phyloP scores from a whole-genome alignment of 2,888 invertebrate species.

The Calephelis perditalis region DNA sequence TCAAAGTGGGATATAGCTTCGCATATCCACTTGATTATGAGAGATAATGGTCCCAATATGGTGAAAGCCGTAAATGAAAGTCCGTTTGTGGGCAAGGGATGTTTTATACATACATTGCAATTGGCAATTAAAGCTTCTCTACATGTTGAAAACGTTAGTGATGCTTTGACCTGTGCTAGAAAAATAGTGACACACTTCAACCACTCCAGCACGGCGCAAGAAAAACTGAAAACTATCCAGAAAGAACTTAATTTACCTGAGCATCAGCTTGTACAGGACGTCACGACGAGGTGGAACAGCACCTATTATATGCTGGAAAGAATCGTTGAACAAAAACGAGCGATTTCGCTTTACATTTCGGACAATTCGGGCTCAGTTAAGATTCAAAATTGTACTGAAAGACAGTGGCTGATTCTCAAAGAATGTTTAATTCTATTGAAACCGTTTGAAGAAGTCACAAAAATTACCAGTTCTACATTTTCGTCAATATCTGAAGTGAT shows the following conservation, averaged over 20 bases:
- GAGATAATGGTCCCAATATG: slow-evolving; percentile 18
- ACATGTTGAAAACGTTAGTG: slow-evolving; percentile 11
- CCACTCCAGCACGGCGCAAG: slow-evolving; percentile 8
- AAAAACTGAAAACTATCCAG: slow-evolving; percentile 5
- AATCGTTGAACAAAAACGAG: too few species aligned
- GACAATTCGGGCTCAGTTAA: too few species aligned
- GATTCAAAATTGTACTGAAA: slow-evolving; percentile 4
- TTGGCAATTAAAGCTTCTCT: slow-evolving; percentile 13
- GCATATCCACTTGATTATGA: slow-evolving; percentile 10
- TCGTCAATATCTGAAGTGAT: slow-evolving; percentile 8
- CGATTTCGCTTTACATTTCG: not conserved
- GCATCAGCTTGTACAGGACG: slow-evolving; percentile 2
- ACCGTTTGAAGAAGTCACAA: slow-evolving; percentile 17
- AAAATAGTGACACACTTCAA: slow-evolving; percentile 8
- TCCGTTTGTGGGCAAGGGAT: slow-evolving; percentile 14
- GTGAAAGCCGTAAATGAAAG: slow-evolving; percentile 19
- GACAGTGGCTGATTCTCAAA: too few species aligned
- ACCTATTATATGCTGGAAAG: too few species aligned
- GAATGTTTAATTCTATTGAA: slow-evolving; percentile 11
- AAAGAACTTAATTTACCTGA: slow-evolving; percentile 10
- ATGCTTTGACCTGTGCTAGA: not conserved
- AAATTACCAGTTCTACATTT: slow-evolving; percentile 17
- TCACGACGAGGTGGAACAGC: too few species aligned
- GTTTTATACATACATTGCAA: slow-evolving; percentile 19
- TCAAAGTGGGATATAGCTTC: too few species aligned